These are phyloP conservation scores for Sitophilus oryzae DNA, from an alignment of 1,140 invertebrate species.

Conservation along the genomic window DNA sequence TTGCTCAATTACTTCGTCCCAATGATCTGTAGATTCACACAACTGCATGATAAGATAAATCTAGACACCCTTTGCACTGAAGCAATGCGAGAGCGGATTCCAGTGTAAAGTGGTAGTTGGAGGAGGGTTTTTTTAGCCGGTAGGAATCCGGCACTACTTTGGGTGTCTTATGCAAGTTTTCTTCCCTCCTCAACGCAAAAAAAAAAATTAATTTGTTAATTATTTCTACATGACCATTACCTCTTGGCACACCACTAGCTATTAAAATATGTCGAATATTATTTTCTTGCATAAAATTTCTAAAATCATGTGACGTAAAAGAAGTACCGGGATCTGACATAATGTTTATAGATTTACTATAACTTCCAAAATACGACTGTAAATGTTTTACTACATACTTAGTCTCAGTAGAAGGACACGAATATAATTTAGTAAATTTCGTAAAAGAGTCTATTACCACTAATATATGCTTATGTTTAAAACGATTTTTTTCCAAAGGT, in stretches of 20 bases:
- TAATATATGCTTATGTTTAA: constrained; percentile 42
- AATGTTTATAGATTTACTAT: constrained; percentile 37
- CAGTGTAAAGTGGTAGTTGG: too few species aligned
- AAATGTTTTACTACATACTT: constrained; percentile 30
- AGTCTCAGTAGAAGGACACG: constrained; percentile 22
- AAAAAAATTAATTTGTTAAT: constrained; percentile 30
- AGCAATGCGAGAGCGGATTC: too few species aligned
- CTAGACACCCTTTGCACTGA: too few species aligned
- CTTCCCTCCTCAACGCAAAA: too few species aligned
- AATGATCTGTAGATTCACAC: too few species aligned
- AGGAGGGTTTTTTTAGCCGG: too few species aligned
- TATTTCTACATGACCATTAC: constrained; percentile 36
- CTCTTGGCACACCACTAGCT: constrained; percentile 33
- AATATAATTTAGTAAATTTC: constrained; percentile 43
- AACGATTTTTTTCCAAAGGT: constrained; percentile 33
- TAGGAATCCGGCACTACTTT: too few species aligned
- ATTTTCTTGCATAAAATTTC: constrained; percentile 29
- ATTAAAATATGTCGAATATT: constrained; percentile 28
- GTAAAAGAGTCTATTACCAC: constrained; percentile 41
- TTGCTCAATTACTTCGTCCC: too few species aligned
- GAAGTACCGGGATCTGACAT: constrained; percentile 39
- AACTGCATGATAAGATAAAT: too few species aligned
- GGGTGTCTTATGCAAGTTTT: too few species aligned
- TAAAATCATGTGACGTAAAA: constrained; percentile 37
- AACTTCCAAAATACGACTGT: constrained; percentile 15